Evolutionary conservation across 1,140 invertebrate species (phyloP).

Genomic region (Limonius californicus): DNA sequence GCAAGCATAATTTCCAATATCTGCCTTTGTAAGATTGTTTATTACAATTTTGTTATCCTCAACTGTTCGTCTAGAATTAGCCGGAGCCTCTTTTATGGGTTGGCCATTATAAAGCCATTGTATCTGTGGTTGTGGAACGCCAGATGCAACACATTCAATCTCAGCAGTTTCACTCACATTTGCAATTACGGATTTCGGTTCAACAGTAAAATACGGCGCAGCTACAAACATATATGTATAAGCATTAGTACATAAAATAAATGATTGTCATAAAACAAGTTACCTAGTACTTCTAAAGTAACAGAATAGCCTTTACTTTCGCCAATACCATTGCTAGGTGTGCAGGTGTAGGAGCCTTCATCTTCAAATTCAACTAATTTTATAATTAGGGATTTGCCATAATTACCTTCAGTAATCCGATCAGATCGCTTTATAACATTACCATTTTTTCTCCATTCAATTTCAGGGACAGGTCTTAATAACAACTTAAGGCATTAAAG

Average conservation of each 20-base stretch:
- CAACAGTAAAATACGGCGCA: constrained; percentile 87
- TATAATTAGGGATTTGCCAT: constrained; percentile 88
- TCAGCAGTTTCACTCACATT: constrained; percentile 89
- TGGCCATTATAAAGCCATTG: constrained; percentile 97
- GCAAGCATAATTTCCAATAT: constrained; percentile 97
- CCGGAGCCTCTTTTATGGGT: constrained; percentile 71
- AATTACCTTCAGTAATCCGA: constrained; percentile 77
- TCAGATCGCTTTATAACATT: constrained; percentile 67
- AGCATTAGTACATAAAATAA: not conserved
- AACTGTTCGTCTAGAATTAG: constrained; percentile 69
- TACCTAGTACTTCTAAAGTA: constrained; percentile 71
- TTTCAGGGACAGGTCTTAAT: constrained; percentile 67
- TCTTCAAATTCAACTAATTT: constrained; percentile 81
- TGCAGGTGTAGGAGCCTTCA: constrained; percentile 83
- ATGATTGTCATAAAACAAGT: too few relatives aligned
- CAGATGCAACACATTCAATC: constrained; percentile 84
- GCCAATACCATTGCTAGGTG: constrained; percentile 86
- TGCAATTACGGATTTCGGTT: constrained; percentile 82
- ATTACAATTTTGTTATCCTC: constrained; percentile 75
- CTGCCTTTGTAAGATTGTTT: constrained; percentile 75
- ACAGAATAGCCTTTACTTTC: constrained; percentile 80
- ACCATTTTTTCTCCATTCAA: constrained; percentile 82
- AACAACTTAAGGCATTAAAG: not conserved
- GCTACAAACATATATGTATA: constrained; percentile 52
- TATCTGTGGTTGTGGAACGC: constrained; percentile 84